A percentile compares a stretch with the other conserved stretches of the same genome.
Conservation (phyloP, 2,888 invertebrate species). For the Criorhina ranunculi region DNA sequence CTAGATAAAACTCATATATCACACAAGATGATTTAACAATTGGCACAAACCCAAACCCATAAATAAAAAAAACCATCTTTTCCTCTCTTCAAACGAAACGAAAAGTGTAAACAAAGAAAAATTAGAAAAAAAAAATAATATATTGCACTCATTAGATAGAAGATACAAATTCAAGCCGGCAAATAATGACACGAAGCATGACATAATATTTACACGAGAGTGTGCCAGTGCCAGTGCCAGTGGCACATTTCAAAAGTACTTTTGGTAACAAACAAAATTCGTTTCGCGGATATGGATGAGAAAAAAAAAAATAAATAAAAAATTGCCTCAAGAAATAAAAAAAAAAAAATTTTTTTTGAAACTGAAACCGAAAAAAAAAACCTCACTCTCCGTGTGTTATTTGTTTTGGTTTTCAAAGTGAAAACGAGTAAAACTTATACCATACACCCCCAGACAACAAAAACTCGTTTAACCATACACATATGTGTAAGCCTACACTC, state of each 20-base stretch:
- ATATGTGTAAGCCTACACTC: slow-evolving; percentile 52
- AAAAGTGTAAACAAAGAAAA: slow-evolving; percentile 46
- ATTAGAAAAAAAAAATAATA: background rate
- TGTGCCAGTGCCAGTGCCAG: too few relatives aligned
- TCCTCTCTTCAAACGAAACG: slow-evolving; percentile 11
- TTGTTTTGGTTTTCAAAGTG: slow-evolving; percentile 26
- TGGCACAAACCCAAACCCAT: slow-evolving; percentile 45
- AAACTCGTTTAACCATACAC: slow-evolving; percentile 62
- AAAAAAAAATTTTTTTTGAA: slow-evolving; percentile 27
- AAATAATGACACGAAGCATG: slow-evolving; percentile 25
- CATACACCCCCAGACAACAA: slow-evolving; percentile 8
- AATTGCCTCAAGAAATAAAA: slow-evolving; percentile 31
- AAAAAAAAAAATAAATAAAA: background rate
- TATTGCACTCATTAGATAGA: slow-evolving; percentile 26
- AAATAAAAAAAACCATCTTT: slow-evolving; percentile 33
- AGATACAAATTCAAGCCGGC: slow-evolving; percentile 42
- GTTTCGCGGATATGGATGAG: slow-evolving; percentile 16
- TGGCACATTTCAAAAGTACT: slow-evolving; percentile 19
- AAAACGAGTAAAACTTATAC: slow-evolving; percentile 34
- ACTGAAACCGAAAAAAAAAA: background rate
- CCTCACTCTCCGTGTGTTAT: slow-evolving; percentile 2
- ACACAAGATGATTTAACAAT: slow-evolving; percentile 34
- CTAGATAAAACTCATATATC: slow-evolving; percentile 30
- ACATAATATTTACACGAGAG: slow-evolving; percentile 50
- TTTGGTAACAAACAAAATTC: slow-evolving; percentile 17